Base-by-base conservation (phyloP, 2,888 invertebrate genomes). In the Atethmia centrago region DNA sequence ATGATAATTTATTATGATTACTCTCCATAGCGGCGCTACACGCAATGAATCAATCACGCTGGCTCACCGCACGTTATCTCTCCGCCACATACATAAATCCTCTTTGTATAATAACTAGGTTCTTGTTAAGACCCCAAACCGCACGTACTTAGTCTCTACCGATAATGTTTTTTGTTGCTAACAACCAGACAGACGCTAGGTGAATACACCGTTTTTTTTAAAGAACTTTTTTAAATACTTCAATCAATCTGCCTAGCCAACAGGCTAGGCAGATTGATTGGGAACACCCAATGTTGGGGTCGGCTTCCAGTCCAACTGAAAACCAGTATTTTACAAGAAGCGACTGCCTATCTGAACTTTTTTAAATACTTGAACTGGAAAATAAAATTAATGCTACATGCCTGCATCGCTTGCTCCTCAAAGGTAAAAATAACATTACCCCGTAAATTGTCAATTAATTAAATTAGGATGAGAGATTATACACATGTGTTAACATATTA, bases 11-110 rank as follows among this genome's bases (percentile, higher is more conserved):
- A 85, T 82, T 77, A 80, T 76, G 82, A 85, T 76, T 80, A 79
- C 71, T 31, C 76, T 61, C 73, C 59, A 71, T 71, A 73, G 63
- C 71, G 51, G 45, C 67, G 69, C 74, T 74, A 77, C 73, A 72
- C 65, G 74, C 79, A 75, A 78, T 78, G 71, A 84, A 87, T 87
- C 87, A 85, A 87, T 87, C 87, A 82, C 47, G 64, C 42, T 53
- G 67, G 63, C 72, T 77, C 74, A 76, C 83, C 74, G 64, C 58
- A 59, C 69, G 67, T 73, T 87, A 84, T 87, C 86, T 85, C 75
- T 40, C 45, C 68, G 40, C 75, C 76, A 71, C 79, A 68, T 69
- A 56, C 63, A 82, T 85, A 82, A 78, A 84, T 84, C 72, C 75
- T 69, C 66, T 75, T 66, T 77, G 77, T 71, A 59, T 79, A 72